A percentile compares a stretch with the other conserved stretches of the same genome.
Evolutionary conservation across 2,113 vertebrate species (phyloP).

Genomic region (Sylvietta virens): DNA sequence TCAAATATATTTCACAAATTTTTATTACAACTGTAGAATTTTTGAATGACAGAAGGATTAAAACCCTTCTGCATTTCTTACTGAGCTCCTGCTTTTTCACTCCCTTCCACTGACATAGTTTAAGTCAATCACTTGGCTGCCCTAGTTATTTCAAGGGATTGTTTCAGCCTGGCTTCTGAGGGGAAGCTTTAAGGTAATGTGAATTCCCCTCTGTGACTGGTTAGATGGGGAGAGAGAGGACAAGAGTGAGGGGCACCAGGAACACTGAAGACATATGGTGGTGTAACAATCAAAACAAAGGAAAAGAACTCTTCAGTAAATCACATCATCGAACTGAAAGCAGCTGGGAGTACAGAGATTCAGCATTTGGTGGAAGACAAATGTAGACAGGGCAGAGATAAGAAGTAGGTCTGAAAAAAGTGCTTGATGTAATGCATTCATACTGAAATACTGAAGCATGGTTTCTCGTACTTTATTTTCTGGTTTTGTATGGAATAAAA

Average conservation of each 20-base stretch:
- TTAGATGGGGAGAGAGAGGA: background rate
- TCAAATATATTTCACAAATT: background rate
- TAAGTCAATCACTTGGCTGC: background rate
- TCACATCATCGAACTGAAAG: background rate
- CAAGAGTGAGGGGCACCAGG: background rate
- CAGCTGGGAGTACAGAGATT: background rate
- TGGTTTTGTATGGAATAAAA: background rate
- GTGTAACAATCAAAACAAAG: background rate
- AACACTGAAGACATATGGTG: constrained; percentile 23
- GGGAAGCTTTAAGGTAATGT: background rate
- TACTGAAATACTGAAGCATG: background rate
- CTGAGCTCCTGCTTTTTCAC: background rate
- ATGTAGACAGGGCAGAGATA: constrained; percentile 3
- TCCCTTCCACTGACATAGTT: background rate
- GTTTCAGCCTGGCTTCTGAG: constrained; percentile 5
- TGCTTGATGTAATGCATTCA: background rate
- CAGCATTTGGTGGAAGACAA: background rate
- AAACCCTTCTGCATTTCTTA: background rate
- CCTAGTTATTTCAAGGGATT: constrained; percentile 32
- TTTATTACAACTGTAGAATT: background rate
- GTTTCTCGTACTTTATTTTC: background rate
- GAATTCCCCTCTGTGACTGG: background rate
- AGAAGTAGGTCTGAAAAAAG: background rate
- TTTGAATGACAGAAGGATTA: background rate
- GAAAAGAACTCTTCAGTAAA: background rate